Base-by-base conservation (phyloP, 2,113 vertebrate genomes). In the Rhynchomys soricoides region DNA sequence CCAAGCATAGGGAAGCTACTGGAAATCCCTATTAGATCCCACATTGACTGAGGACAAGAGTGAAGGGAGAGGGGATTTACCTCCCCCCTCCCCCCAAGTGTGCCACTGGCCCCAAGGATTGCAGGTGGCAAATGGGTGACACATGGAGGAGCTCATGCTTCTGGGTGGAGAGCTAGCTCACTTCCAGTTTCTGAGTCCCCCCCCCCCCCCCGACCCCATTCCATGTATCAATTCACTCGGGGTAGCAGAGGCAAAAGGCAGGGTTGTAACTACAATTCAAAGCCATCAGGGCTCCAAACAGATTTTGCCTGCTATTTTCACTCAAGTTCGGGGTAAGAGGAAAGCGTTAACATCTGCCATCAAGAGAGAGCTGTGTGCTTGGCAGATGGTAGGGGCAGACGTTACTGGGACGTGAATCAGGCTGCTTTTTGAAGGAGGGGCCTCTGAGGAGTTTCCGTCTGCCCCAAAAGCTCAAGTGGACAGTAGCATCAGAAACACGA, bases 1-100 rank as follows among this genome's bases (percentile, higher is more conserved):
- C 98, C 98, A 98, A 95, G 82, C 97, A 96, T 95, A 97, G 97
- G 97, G 93, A 98, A 97, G 55, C 82, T 45, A 94, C 3, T 31
- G 66, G 82, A 89, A 55, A 94, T 94, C 52, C 95, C 96, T 13
- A 93, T 75, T 93, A 94, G 96, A 96, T 86, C 96, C 94, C 93
- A 77, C 3, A 6, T 43, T 5, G 26, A 96, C 70, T 34, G 91
- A 97, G 96, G 74, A 70, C 75, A 86, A 94, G 97, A 96, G 86
- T 79, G 11, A 90, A 94, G 97, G 92, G 92, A 93, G 21, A 7
- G 93, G 87, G 95, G 96, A 82, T 13, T 19, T 85, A n/a, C n/a
- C n/a, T n/a, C n/a, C 31, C 34, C 34, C 55, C 26, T 9, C 24
- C 7, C 17, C 91, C 45, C 7, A 17, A 93, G 66, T 89, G 59